Conservation (phyloP, 2,113 vertebrate genomes). For the Saccopteryx leptura region DNA sequence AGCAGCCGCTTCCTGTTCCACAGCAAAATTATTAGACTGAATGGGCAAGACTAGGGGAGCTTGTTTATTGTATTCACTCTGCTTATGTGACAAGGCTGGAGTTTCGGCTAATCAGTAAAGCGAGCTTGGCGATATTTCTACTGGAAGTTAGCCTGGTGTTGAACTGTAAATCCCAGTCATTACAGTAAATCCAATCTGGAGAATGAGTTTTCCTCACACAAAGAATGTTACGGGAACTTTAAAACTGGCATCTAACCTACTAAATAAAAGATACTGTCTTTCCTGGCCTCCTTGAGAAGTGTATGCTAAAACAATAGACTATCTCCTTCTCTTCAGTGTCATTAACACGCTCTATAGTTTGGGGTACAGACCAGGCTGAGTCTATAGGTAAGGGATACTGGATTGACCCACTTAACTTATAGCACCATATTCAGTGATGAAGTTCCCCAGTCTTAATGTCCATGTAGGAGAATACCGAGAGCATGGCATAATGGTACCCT, state of each 20-base stretch:
- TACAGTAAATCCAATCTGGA: slow-evolving; percentile 60
- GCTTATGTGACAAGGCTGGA: background rate
- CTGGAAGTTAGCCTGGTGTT: slow-evolving; percentile 48
- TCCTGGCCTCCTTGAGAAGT: background rate
- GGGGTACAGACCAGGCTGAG: background rate
- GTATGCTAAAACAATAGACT: background rate
- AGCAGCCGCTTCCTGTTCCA: background rate
- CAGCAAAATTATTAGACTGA: slow-evolving; percentile 19
- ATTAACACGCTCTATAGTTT: background rate
- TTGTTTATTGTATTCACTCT: background rate
- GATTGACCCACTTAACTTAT: background rate
- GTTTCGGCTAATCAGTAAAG: slow-evolving; percentile 14
- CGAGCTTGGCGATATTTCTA: slow-evolving; percentile 32
- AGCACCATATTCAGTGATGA: background rate
- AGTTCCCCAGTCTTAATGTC: background rate
- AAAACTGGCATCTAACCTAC: slow-evolving; percentile 56
- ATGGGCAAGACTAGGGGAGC: slow-evolving; percentile 8
- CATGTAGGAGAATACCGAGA: background rate
- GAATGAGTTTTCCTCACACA: slow-evolving; percentile 56
- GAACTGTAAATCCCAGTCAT: slow-evolving; percentile 54
- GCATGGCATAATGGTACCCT: background rate
- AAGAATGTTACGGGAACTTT: slow-evolving; percentile 45
- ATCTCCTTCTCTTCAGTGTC: background rate
- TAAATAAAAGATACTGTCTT: slow-evolving; percentile 56
- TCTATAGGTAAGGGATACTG: background rate